Conservation (phyloP, 64 coral and sea anemone species). For the Montipora efflorescens region DNA sequence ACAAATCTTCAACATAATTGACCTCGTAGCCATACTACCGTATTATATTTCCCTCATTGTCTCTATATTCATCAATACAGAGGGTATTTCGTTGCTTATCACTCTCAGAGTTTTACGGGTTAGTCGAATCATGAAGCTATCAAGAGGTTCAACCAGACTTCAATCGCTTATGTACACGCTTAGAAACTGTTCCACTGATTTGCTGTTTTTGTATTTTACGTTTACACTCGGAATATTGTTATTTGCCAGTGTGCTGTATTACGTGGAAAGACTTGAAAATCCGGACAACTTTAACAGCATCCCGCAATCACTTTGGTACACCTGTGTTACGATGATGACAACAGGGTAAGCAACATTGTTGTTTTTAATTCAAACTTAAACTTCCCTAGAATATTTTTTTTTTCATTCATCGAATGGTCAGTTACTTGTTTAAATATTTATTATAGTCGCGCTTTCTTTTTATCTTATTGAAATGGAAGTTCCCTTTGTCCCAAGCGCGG, state of each 20-base stretch:
- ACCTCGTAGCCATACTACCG: constrained; percentile 70
- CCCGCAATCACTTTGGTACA: constrained; percentile 81
- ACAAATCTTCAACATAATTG: constrained; percentile 75
- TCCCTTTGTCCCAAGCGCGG: no score
- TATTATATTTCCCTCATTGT: constrained; percentile 75
- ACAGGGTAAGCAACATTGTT: constrained; percentile 68
- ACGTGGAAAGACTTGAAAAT: constrained; percentile 62
- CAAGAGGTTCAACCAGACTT: constrained; percentile 65
- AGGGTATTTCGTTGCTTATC: constrained; percentile 61
- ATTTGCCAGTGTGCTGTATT: constrained; percentile 74
- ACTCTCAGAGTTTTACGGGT: constrained; percentile 79
- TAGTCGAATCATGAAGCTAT: constrained; percentile 74
- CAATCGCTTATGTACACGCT: constrained; percentile 67
- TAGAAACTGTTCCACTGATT: constrained; percentile 65
- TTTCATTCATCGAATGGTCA: neutral
- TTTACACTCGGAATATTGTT: constrained; percentile 69
- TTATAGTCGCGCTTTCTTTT: neutral
- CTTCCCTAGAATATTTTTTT: neutral
- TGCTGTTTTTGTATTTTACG: constrained; percentile 83
- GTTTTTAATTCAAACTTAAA: neutral
- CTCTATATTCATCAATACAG: constrained; percentile 31
- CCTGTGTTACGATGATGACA: constrained; percentile 85
- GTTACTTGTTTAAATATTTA: no score
- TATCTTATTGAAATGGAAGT: no score
- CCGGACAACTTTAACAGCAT: constrained; percentile 71